Evolutionary conservation across 2,797 vertebrate genomes (phyloP).

Genomic region (Anas georgica): DNA sequence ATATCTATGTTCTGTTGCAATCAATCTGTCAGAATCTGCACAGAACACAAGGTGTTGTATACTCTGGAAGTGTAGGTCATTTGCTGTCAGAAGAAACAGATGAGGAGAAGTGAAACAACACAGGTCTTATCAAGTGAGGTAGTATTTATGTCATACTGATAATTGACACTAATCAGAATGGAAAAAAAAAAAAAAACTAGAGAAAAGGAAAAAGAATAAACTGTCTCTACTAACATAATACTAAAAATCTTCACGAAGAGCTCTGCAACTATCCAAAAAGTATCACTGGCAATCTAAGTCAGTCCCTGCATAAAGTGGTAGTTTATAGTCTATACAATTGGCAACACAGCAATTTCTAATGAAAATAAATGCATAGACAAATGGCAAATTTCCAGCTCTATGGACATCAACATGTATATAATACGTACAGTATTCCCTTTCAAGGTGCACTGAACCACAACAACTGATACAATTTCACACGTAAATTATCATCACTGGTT

Average conservation of each 20-base stretch:
- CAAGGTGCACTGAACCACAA: not conserved
- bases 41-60: not conserved
- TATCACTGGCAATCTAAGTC: not conserved
- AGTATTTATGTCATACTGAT: not conserved
- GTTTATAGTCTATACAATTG: not conserved
- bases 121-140: not conserved
- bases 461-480: not conserved
- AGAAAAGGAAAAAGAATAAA: not conserved
- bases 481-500: not conserved
- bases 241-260: not conserved
- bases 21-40: not conserved
- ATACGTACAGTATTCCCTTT: not conserved
- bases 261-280: not conserved
- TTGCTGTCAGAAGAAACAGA: not conserved
- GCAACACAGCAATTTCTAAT: not conserved
- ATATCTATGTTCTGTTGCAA: not conserved
- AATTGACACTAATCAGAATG: not conserved
- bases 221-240: not conserved
- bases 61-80: not conserved
- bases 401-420: not conserved
- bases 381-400: not conserved
- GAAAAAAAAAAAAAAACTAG: not conserved
- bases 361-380: not conserved
- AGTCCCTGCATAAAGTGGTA: not conserved
- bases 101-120: not conserved